Conservation (phyloP, 2,888 invertebrate genomes). For the Vanessa cardui region DNA sequence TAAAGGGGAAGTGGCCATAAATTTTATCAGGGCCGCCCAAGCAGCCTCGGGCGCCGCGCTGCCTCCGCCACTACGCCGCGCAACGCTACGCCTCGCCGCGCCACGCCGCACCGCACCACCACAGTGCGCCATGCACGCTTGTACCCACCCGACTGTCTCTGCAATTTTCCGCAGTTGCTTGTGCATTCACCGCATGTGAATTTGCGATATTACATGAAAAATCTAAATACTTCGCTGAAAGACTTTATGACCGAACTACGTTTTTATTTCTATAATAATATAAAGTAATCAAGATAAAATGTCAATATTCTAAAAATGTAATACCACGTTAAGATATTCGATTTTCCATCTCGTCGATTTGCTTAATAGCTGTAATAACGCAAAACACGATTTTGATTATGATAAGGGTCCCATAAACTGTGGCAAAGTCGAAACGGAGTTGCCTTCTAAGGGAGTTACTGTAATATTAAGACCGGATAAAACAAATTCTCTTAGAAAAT, state of each 20-base stretch:
- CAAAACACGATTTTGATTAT: slow-evolving; percentile 69
- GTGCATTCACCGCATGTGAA: slow-evolving; percentile 70
- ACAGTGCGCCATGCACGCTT: slow-evolving; percentile 32
- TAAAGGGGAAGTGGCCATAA: slow-evolving; percentile 84
- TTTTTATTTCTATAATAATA: not conserved
- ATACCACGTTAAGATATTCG: slow-evolving; percentile 50
- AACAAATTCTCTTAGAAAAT: slow-evolving; percentile 33
- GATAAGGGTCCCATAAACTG: slow-evolving; percentile 55
- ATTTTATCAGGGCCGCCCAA: slow-evolving; percentile 82
- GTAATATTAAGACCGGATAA: slow-evolving; percentile 30
- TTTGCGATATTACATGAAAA: slow-evolving; percentile 61
- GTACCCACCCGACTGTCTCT: slow-evolving; percentile 52
- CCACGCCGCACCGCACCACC: slow-evolving; percentile 43
- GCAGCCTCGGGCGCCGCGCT: slow-evolving; percentile 55
- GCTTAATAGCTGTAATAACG: slow-evolving; percentile 63
- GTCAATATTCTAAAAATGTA: slow-evolving; percentile 37
- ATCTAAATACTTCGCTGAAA: slow-evolving; percentile 51
- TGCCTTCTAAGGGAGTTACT: slow-evolving; percentile 29
- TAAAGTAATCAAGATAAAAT: not conserved
- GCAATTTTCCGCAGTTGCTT: slow-evolving; percentile 76
- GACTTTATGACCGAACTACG: not conserved
- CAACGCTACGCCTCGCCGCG: slow-evolving; percentile 47
- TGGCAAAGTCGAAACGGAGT: slow-evolving; percentile 38
- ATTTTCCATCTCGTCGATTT: slow-evolving; percentile 65
- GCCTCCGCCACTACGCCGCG: slow-evolving; percentile 44